Percentiles rank a stretch among this genome's conserved stretches.
Evolutionary conservation across 1,140 invertebrate genomes (phyloP).

Genomic region (Agrypnia vestita): DNA sequence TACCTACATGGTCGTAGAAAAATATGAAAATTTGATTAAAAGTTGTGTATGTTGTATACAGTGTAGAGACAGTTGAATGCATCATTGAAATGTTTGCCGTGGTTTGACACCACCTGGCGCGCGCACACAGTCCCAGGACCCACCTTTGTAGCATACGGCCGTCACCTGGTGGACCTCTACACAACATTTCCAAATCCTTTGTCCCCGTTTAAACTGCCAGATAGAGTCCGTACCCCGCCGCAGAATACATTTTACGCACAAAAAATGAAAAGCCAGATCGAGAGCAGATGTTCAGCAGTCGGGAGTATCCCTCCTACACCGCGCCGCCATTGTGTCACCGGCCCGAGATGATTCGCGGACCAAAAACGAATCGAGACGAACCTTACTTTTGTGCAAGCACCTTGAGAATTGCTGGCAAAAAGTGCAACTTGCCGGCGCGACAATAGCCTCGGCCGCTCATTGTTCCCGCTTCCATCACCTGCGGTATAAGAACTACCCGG

Average conservation of each 20-base stretch:
- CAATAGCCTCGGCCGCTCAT: slow-evolving; percentile 49
- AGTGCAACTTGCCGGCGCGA: slow-evolving; percentile 54
- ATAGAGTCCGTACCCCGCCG: slow-evolving; percentile 47
- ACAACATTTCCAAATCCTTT: slow-evolving; percentile 59
- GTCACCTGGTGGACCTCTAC: slow-evolving; percentile 47
- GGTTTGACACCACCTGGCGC: too few species aligned
- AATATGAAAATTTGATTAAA: too few species aligned
- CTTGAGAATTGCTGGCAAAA: slow-evolving; percentile 51
- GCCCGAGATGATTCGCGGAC: slow-evolving; percentile 30
- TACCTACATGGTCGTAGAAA: too few species aligned
- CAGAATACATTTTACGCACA: slow-evolving; percentile 55
- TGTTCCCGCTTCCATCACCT: slow-evolving; percentile 58
- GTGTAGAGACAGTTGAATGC: too few species aligned
- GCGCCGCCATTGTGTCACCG: slow-evolving; percentile 54
- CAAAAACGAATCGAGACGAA: slow-evolving; percentile 55
- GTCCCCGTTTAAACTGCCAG: slow-evolving; percentile 52
- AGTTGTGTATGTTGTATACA: too few species aligned
- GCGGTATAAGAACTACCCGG: slow-evolving; percentile 59
- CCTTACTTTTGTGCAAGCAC: slow-evolving; percentile 60
- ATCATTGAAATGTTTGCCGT: too few species aligned
- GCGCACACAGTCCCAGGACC: too few species aligned
- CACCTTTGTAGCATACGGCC: slow-evolving; percentile 1
- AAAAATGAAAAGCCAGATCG: slow-evolving; percentile 56
- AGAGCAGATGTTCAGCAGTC: slow-evolving; percentile 59
- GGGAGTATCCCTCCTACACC: slow-evolving; percentile 56